Evolutionary conservation across 1,140 invertebrate genomes (phyloP).

Genomic region (Leptopilina boulardi): DNA sequence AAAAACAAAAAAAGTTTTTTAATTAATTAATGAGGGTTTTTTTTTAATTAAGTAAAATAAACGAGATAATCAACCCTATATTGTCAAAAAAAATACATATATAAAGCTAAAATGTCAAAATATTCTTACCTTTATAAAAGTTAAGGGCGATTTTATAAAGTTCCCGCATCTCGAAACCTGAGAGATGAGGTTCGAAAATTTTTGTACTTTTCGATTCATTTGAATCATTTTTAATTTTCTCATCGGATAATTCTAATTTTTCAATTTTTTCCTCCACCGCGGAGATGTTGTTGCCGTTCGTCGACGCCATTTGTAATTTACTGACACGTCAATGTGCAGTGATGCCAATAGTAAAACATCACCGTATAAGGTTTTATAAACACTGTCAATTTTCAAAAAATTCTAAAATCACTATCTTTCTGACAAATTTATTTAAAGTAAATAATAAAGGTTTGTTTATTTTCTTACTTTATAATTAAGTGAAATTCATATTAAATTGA

Average conservation of each 20-base stretch:
- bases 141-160: constrained; percentile 90
- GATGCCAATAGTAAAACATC: constrained; percentile 35
- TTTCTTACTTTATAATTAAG: too few relatives aligned
- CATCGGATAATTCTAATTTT: constrained; percentile 58
- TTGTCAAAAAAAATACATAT: neutral
- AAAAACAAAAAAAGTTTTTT: neutral
- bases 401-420: too few relatives aligned
- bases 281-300: constrained; percentile 60
- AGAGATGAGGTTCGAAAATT: constrained; percentile 63
- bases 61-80: neutral
- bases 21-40: neutral
- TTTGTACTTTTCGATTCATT: constrained; percentile 38
- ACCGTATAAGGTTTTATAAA: too few relatives aligned
- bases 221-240: constrained; percentile 49
- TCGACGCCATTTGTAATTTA: constrained; percentile 68
- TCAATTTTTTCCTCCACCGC: constrained; percentile 62
- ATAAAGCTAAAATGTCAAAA: constrained; percentile 3
- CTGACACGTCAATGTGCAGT: constrained; percentile 64
- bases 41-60: neutral
- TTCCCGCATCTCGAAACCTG: constrained; percentile 77
- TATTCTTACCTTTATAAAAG: constrained; percentile 90
- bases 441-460: too few relatives aligned
- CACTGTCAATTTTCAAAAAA: too few relatives aligned
- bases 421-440: too few relatives aligned
- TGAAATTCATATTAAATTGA: too few relatives aligned